phyloP scores from a whole-genome alignment of 2,113 vertebrate genomes.

The Oceanites oceanicus region DNA sequence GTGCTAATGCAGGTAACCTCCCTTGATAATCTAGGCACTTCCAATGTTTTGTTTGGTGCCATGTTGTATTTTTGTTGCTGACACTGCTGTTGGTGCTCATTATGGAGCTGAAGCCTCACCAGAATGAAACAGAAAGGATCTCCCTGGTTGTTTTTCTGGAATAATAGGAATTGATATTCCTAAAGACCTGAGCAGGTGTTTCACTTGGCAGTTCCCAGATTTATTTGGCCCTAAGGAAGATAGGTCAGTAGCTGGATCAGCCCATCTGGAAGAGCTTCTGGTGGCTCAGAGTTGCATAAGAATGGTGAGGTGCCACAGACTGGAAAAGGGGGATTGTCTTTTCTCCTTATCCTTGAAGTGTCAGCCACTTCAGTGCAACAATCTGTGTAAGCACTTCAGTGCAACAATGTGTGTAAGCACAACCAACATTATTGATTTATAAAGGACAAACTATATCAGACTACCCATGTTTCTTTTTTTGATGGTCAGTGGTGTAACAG shows the following conservation, averaged over 20 bases:
- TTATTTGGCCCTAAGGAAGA: background rate
- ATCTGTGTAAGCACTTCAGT: background rate
- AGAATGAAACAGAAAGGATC: background rate
- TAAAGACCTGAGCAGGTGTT: background rate
- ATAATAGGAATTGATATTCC: background rate
- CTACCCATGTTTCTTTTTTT: background rate
- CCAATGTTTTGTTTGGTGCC: background rate
- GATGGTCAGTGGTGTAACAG: background rate
- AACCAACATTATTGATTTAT: background rate
- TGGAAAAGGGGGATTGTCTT: background rate
- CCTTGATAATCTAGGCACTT: background rate
- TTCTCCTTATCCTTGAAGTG: background rate
- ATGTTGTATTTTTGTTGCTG: background rate
- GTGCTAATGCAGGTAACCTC: background rate
- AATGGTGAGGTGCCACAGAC: background rate
- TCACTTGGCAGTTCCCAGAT: background rate
- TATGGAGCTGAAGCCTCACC: background rate
- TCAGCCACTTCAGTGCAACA: background rate
- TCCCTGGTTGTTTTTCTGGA: background rate
- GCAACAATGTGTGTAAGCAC: too few relatives aligned
- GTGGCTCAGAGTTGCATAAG: background rate
- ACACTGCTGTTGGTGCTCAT: background rate
- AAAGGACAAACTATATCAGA: background rate
- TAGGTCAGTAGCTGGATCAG: background rate
- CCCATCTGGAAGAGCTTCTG: background rate